A percentile compares a stretch with the other conserved stretches of the same genome.
phyloP scores from a whole-genome alignment of 64 coral and sea anemone genomes.

The Actinia tenebrosa region DNA sequence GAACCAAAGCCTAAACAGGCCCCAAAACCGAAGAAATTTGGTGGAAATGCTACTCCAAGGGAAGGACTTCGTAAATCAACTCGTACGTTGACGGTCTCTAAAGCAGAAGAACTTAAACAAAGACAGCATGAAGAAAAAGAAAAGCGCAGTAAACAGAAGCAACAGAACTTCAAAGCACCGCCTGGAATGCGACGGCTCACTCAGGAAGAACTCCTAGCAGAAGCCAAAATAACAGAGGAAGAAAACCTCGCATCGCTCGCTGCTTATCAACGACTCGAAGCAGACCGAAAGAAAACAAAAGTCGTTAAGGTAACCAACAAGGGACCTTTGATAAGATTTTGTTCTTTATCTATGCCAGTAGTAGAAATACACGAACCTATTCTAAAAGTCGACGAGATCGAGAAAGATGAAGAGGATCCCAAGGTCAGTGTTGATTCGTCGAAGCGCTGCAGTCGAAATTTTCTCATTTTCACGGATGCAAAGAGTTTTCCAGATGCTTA shows the following conservation, averaged over 20 bases:
- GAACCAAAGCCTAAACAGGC: constrained; percentile 22
- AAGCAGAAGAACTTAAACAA: constrained; percentile 76
- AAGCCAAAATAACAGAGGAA: constrained; percentile 87
- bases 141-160: constrained; percentile 70
- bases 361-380: constrained; percentile 69
- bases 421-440: constrained; percentile 52
- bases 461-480: constrained; percentile 91
- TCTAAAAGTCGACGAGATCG: constrained; percentile 74
- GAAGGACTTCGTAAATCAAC: constrained; percentile 77
- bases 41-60: constrained; percentile 37
- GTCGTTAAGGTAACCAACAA: constrained; percentile 72
- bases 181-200: constrained; percentile 66
- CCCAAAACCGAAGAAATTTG: constrained; percentile 24
- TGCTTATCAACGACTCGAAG: constrained; percentile 81
- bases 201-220: constrained; percentile 83
- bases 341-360: constrained; percentile 87
- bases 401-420: constrained; percentile 65
- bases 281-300: constrained; percentile 90
- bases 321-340: constrained; percentile 72
- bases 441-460: constrained; percentile 85
- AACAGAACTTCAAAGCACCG: constrained; percentile 39
- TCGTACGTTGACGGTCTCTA: constrained; percentile 66
- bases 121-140: constrained; percentile 67
- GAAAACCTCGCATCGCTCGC: constrained; percentile 75
- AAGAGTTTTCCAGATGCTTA: constrained; percentile 86